These are phyloP conservation scores for Strigamia maritima DNA, from an alignment of 2,888 invertebrate genomes.

Conservation along the genomic window DNA sequence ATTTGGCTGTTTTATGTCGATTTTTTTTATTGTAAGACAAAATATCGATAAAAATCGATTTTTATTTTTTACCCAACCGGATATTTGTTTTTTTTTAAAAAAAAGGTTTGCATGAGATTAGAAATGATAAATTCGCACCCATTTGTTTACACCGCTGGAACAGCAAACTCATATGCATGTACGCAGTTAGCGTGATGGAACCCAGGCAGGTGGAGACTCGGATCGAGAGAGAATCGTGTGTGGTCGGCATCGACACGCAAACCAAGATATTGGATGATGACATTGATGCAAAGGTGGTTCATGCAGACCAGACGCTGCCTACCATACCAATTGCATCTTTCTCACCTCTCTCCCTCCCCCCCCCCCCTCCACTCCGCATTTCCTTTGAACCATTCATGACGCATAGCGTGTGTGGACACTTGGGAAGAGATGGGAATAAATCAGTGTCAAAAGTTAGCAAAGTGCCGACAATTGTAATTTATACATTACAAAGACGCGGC, in stretches of 20 bases:
- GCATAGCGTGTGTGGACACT: neutral
- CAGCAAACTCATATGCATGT: too few species aligned
- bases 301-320: neutral
- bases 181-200: neutral
- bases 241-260: slow-evolving; percentile 26
- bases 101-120: too few species aligned
- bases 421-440: slow-evolving; percentile 26
- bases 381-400: neutral
- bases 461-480: slow-evolving; percentile 40
- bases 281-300: slow-evolving; percentile 18
- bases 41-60: too few species aligned
- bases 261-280: slow-evolving; percentile 26
- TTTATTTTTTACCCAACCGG: too few species aligned
- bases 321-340: neutral
- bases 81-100: too few species aligned
- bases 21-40: too few species aligned
- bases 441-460: slow-evolving; percentile 34
- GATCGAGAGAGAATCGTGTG: neutral
- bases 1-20: too few species aligned
- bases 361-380: neutral
- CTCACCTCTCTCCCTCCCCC: neutral
- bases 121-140: too few species aligned
- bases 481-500: slow-evolving; percentile 12
- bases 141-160: too few species aligned
- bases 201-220: neutral